phyloP scores from a whole-genome alignment of 1,140 invertebrate genomes.

The Pogonus chalceus region DNA sequence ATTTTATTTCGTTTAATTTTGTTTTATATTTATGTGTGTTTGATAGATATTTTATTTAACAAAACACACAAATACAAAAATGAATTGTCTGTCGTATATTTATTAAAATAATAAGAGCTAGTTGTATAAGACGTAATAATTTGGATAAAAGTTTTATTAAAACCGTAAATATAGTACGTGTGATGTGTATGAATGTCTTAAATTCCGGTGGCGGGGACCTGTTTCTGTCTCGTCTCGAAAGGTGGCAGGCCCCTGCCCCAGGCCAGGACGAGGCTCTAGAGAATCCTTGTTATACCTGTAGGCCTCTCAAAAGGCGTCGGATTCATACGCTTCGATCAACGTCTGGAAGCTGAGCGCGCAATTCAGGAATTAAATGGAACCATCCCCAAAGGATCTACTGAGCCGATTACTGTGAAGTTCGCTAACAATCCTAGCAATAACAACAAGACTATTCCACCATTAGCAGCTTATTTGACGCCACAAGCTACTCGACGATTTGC shows the following conservation, averaged over 20 bases:
- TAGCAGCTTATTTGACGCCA: conserved; percentile 85
- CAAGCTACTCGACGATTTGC: conserved; percentile 72
- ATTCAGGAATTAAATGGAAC: conserved; percentile 97
- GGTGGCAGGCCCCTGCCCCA: not conserved
- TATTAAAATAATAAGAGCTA: too few relatives aligned
- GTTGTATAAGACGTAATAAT: too few relatives aligned
- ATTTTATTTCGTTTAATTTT: too few relatives aligned
- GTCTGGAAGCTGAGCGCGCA: conserved; percentile 91
- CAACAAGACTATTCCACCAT: conserved; percentile 78
- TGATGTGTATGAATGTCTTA: too few relatives aligned
- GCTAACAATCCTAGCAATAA: conserved; percentile 97
- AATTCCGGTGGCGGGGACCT: not conserved
- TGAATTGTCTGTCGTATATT: too few relatives aligned
- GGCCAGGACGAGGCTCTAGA: conserved; percentile 6
- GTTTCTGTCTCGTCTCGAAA: not conserved
- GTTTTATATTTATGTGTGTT: too few relatives aligned
- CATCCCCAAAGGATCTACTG: conserved; percentile 88
- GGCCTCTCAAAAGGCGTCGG: conserved; percentile 98
- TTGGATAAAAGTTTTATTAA: too few relatives aligned
- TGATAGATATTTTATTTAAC: too few relatives aligned
- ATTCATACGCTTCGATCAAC: conserved; percentile 98
- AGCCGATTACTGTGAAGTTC: conserved; percentile 98
- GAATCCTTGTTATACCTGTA: conserved; percentile 26
- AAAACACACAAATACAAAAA: too few relatives aligned
- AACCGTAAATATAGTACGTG: too few relatives aligned